Percentiles rank a stretch among this genome's conserved stretches.
Evolutionary conservation across 2,113 vertebrate species (phyloP).

Genomic region (Felis catus): F.catus_Fca126_mat1.0 CM031419.1:83283001-83283500

Average conservation of each 20-base stretch:
- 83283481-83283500: neutral
- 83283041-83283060: neutral
- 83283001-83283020: neutral
- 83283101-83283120: neutral
- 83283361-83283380: neutral
- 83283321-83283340: neutral
- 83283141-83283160: conserved; percentile 28
- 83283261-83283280: neutral
- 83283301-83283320: neutral
- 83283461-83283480: neutral
- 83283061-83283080: conserved; percentile 6
- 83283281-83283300: neutral
- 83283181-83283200: neutral
- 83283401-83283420: neutral
- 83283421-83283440: neutral
- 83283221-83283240: neutral
- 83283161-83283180: neutral
- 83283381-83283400: neutral
- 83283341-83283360: neutral
- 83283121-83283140: neutral
- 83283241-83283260: neutral
- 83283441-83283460: neutral
- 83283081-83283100: neutral
- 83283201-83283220: neutral
- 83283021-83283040: neutral